These are phyloP conservation scores for Drosophila novamexicana DNA, from an alignment of 1,140 invertebrate species.

Conservation along the genomic window DNA sequence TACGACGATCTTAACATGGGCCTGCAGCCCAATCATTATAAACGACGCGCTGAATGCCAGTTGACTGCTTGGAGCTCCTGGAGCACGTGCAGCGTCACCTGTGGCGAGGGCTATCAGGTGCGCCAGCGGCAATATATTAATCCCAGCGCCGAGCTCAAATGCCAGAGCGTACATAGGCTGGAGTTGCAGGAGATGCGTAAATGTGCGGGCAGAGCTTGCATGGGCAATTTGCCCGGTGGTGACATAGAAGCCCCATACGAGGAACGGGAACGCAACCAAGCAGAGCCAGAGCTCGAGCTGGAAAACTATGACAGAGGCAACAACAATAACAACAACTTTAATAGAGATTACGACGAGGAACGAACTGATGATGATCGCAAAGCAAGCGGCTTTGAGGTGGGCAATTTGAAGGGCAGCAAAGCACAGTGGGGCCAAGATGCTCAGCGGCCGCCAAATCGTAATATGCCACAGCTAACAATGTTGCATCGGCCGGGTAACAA, in stretches of 20 bases:
- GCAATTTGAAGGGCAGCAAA: slow-evolving; percentile 50
- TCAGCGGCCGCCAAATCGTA: slow-evolving; percentile 24
- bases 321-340: slow-evolving; percentile 12
- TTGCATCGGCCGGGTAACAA: slow-evolving; percentile 1
- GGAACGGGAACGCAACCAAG: not conserved
- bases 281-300: slow-evolving; percentile 18
- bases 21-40: not conserved
- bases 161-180: slow-evolving; percentile 56
- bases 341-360: slow-evolving; percentile 30
- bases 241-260: slow-evolving; percentile 31
- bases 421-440: slow-evolving; percentile 25
- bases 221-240: slow-evolving; percentile 45
- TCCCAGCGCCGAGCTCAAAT: slow-evolving; percentile 50
- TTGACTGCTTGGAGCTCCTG: slow-evolving; percentile 90
- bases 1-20: slow-evolving; percentile 38
- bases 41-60: slow-evolving; percentile 86
- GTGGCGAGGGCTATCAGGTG: slow-evolving; percentile 82
- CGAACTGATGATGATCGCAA: not conserved
- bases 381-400: slow-evolving; percentile 40
- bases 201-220: slow-evolving; percentile 49
- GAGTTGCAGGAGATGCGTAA: slow-evolving; percentile 46
- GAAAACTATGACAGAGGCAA: not conserved
- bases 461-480: not conserved
- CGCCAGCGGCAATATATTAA: slow-evolving; percentile 62
- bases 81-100: slow-evolving; percentile 90